A percentile compares a stretch with the other conserved stretches of the same genome.
Conservation (phyloP, 1,140 invertebrate genomes). For the Sinella curviseta region DNA sequence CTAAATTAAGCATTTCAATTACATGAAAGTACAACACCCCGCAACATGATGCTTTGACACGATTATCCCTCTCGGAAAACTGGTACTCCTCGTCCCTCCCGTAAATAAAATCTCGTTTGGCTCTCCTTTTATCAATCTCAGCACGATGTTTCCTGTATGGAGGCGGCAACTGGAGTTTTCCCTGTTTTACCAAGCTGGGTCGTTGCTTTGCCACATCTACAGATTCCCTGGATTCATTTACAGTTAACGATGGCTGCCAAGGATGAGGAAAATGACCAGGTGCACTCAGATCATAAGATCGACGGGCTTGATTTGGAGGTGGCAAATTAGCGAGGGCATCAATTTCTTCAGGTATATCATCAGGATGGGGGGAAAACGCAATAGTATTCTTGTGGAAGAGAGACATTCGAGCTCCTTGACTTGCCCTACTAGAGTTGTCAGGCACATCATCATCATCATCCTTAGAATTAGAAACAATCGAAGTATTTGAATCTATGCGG, state of each 20-base stretch:
- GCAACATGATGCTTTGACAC: constrained; percentile 17
- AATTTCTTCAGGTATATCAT: background rate
- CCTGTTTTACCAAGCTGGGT: background rate
- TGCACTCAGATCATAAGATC: background rate
- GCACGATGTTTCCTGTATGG: background rate
- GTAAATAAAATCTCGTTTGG: constrained; percentile 1
- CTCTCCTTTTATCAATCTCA: background rate
- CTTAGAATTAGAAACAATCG: too few species aligned
- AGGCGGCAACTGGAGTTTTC: background rate
- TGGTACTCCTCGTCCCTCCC: background rate
- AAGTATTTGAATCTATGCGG: too few species aligned
- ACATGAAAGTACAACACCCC: constrained; percentile 37
- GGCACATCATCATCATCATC: too few species aligned
- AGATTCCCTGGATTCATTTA: background rate
- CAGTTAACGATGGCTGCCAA: background rate
- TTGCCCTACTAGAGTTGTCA: too few species aligned
- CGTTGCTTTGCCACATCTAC: too few species aligned
- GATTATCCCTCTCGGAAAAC: constrained; percentile 26
- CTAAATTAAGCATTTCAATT: constrained; percentile 35
- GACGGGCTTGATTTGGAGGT: background rate
- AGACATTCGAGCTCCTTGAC: too few species aligned
- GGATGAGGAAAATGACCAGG: background rate
- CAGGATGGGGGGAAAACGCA: background rate
- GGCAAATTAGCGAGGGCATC: background rate
- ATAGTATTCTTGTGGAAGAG: background rate